Evolutionary conservation across 2,113 vertebrate genomes (phyloP).

Genomic region (Gadus macrocephalus): DNA sequence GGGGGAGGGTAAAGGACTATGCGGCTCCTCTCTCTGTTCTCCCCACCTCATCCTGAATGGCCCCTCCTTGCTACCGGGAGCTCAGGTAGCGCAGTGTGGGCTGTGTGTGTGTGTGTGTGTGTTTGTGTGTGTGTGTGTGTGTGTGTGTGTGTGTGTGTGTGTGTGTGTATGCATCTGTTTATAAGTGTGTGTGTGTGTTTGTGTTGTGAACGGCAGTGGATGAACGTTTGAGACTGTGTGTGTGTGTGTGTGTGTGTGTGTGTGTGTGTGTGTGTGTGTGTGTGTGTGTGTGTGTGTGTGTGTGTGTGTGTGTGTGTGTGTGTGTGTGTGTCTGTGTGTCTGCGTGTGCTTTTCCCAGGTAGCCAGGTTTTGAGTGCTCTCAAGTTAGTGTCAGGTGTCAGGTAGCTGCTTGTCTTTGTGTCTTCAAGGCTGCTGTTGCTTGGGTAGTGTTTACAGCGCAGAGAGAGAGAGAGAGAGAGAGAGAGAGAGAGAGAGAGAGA

Average conservation of each 20-base stretch:
- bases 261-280: background rate
- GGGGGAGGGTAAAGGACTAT: constrained; percentile 23
- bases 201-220: background rate
- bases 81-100: constrained; percentile 46
- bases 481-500: background rate
- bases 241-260: constrained; percentile 1
- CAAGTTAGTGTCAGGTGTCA: constrained; percentile 67
- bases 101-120: constrained; percentile 31
- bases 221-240: background rate
- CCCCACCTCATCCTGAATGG: constrained; percentile 33
- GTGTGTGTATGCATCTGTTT: constrained; percentile 5
- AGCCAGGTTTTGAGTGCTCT: constrained; percentile 54
- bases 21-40: constrained; percentile 47
- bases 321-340: constrained; percentile 2
- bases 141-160: constrained; percentile 33
- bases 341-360: constrained; percentile 44
- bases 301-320: background rate
- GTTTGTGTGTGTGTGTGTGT: too few relatives aligned
- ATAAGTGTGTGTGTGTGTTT: constrained; percentile 23
- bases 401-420: constrained; percentile 69
- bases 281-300: background rate
- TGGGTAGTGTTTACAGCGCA: constrained; percentile 67
- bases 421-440: constrained; percentile 66
- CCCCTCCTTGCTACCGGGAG: constrained; percentile 39
- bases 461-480: constrained; percentile 21